Conservation (phyloP, 2,113 vertebrate species). For the Suncus etruscus region DNA sequence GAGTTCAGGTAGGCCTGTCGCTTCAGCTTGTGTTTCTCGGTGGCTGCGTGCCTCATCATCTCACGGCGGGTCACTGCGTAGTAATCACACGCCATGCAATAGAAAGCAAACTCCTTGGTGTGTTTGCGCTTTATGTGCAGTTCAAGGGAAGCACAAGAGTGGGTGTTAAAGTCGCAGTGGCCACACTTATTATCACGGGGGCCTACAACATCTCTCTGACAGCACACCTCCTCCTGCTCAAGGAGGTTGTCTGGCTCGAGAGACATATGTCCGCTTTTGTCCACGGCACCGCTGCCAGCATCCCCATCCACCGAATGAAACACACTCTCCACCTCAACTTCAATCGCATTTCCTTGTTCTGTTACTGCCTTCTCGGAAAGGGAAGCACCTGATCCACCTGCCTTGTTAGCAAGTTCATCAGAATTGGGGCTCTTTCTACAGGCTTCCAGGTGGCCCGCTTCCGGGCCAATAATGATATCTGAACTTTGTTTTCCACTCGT, state of each 20-base stretch:
- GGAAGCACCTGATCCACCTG: conserved; percentile 67
- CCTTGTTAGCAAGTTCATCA: conserved; percentile 62
- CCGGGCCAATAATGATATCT: conserved; percentile 83
- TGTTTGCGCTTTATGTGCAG: conserved; percentile 96
- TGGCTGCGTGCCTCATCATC: conserved; percentile 95
- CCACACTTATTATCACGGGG: conserved; percentile 87
- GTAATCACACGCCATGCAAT: conserved; percentile 96
- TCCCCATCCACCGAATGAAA: conserved; percentile 72
- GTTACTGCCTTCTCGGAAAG: conserved; percentile 69
- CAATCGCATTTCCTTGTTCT: conserved; percentile 65
- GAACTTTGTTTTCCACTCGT: conserved; percentile 83
- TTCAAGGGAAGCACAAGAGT: conserved; percentile 93
- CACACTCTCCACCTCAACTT: conserved; percentile 67
- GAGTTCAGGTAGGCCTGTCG: conserved; percentile 88
- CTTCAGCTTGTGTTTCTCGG: conserved; percentile 96
- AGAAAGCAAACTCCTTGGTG: conserved; percentile 95
- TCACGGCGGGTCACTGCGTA: conserved; percentile 95
- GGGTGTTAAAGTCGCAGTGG: conserved; percentile 93
- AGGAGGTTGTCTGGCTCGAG: conserved; percentile 68
- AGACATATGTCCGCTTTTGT: conserved; percentile 59
- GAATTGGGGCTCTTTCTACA: conserved; percentile 71
- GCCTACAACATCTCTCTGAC: conserved; percentile 80
- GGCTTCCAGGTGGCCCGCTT: conserved; percentile 81
- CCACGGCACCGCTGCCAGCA: conserved; percentile 36
- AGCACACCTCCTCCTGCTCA: conserved; percentile 71